These are phyloP conservation scores for Electrophaes corylata DNA, from an alignment of 2,888 invertebrate genomes.

Conservation along the genomic window DNA sequence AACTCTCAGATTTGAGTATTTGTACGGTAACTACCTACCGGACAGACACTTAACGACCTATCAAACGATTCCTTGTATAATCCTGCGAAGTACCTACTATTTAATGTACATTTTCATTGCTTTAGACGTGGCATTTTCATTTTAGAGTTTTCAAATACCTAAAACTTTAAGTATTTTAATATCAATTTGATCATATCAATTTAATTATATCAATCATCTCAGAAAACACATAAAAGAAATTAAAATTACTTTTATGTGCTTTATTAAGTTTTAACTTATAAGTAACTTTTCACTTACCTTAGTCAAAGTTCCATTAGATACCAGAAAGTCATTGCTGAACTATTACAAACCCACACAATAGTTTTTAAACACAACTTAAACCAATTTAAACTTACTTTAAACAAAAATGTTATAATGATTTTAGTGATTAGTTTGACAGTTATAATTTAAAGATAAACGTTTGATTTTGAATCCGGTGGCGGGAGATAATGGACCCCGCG, in stretches of 20 bases:
- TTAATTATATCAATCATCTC: no score
- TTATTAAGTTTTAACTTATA: neutral
- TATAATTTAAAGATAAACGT: conserved; percentile 27
- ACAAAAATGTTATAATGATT: neutral
- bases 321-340: conserved; percentile 12
- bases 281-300: conserved; percentile 46
- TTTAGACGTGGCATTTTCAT: conserved; percentile 5
- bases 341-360: conserved; percentile 12
- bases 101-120: conserved; percentile 19
- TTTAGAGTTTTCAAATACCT: neutral
- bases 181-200: no score
- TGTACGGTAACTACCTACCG: conserved; percentile 10
- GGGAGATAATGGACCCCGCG: conserved; percentile 59
- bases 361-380: conserved; percentile 21
- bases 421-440: conserved; percentile 5
- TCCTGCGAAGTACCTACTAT: conserved; percentile 23
- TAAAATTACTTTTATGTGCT: neutral
- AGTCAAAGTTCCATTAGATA: conserved; percentile 40
- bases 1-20: conserved; percentile 6
- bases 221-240: neutral
- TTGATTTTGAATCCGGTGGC: conserved; percentile 71
- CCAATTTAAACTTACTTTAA: conserved; percentile 7
- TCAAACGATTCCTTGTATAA: conserved; percentile 14
- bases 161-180: neutral
- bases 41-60: conserved; percentile 13